Evolutionary conservation across 1,140 invertebrate genomes (phyloP), one percentile per base, ranked within the genome.

Genomic region (Globodera rostochiensis): DNA sequence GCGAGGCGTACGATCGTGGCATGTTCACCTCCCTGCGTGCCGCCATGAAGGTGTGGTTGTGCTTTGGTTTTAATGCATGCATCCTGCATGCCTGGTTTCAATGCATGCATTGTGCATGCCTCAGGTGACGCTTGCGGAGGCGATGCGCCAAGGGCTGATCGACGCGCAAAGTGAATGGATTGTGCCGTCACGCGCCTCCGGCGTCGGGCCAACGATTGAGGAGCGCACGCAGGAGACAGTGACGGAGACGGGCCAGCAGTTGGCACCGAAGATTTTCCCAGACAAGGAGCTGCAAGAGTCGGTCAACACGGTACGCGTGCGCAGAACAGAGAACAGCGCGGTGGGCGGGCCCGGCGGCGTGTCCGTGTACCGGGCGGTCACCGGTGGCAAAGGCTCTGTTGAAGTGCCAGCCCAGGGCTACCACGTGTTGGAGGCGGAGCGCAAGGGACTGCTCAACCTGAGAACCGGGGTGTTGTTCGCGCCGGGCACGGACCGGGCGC

Each of bases 1-100:
- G 95, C 86, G 93, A 94, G 88, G 95, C 95, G 57, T 94, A 97
- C 75, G 93, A 94, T 89, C 92, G 93, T 64, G 94, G 94, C 87
- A 91, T 95, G 75, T 94, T 96, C 15, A 94, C 94, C 9, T 93
- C 94, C 4, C 94, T 96, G 90, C 95, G 95, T 74, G 95, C 94
- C 69, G 93, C 94, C 80, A 91, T 95, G 93, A 53, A 70, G 19
- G 46, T 64, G 15, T 6, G 53, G 15, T 9, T 11, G 57, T 19
- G 13, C 2, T 36, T 36, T 36, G 36, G 2, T 36, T 36, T 36
- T 3, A 36, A 36, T 36, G 3, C 36, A 36, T 36, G 36, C 36
- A 36, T 36, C 3, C 25, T 36, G 36, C 36, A 36, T 13, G 25
- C 25, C 25, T 25, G 25, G 25, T 25, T 25, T 25, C 25, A 25